Evolutionary conservation across 2,113 vertebrate genomes (phyloP).

Genomic region (Ptychochromis oligacanthus): DNA sequence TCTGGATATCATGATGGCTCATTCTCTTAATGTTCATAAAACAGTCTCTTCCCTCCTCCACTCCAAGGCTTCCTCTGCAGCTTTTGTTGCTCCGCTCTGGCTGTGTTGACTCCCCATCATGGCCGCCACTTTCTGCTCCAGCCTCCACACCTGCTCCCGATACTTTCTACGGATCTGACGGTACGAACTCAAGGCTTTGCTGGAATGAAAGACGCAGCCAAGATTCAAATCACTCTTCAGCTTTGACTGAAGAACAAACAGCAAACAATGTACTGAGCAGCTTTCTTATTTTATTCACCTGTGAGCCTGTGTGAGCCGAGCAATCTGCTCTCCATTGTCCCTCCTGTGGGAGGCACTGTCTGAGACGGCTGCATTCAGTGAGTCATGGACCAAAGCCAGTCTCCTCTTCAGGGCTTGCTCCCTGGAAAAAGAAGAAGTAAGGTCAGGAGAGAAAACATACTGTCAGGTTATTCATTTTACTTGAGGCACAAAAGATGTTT

Average conservation of each 20-base stretch:
- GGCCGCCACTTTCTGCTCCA: constrained; percentile 81
- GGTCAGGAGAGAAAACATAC: background rate
- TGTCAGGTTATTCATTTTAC: background rate
- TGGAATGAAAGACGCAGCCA: constrained; percentile 47
- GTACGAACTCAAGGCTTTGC: constrained; percentile 83
- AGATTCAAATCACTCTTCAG: background rate
- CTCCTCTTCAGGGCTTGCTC: constrained; percentile 74
- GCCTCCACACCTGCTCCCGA: constrained; percentile 81
- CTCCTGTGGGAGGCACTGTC: constrained; percentile 70
- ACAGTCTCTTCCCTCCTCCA: constrained; percentile 70
- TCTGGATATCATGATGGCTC: background rate
- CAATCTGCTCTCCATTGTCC: constrained; percentile 77
- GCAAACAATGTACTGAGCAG: background rate
- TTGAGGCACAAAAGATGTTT: background rate
- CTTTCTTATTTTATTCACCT: constrained; percentile 73
- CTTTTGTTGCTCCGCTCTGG: constrained; percentile 69
- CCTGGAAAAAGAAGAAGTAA: constrained; percentile 65
- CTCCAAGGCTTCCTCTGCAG: constrained; percentile 64
- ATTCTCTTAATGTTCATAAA: constrained; percentile 52
- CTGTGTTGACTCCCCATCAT: constrained; percentile 77
- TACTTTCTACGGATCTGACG: constrained; percentile 84
- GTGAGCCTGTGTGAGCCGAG: constrained; percentile 83
- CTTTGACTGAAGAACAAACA: background rate
- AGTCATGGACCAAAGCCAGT: constrained; percentile 74
- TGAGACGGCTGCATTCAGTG: constrained; percentile 77